Conservation (phyloP, 2,113 vertebrate species). For the Malurus cyaneus region DNA sequence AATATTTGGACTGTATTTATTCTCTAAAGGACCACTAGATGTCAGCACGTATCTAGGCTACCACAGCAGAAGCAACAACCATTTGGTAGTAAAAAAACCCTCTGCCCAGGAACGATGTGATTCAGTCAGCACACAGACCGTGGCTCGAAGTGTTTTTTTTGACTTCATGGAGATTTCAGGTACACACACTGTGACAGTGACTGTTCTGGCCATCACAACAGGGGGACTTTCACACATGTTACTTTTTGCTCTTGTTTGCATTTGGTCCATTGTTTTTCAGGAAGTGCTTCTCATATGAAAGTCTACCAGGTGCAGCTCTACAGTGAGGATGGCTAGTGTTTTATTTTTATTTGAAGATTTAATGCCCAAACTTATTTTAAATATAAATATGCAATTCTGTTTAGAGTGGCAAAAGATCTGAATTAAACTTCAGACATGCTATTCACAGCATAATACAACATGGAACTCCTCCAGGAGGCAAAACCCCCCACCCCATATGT, state of each 20-base stretch:
- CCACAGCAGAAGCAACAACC: neutral
- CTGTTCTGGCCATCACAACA: neutral
- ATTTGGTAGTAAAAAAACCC: conserved; percentile 57
- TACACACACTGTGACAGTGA: neutral
- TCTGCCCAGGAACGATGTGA: neutral
- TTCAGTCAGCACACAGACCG: neutral
- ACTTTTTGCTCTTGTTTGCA: neutral
- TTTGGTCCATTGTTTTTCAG: neutral
- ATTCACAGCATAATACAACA: neutral
- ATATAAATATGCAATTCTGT: neutral
- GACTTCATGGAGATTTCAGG: neutral
- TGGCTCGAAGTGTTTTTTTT: neutral
- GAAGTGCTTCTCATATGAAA: neutral
- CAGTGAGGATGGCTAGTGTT: neutral
- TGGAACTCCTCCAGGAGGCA: neutral
- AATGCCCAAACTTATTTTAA: neutral
- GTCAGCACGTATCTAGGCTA: conserved; percentile 49
- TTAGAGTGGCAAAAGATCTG: neutral
- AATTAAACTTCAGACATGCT: neutral
- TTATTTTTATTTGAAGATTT: neutral
- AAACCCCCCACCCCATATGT: neutral
- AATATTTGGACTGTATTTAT: neutral
- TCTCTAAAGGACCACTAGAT: conserved; percentile 64
- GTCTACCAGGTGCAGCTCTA: neutral
- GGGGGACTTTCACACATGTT: neutral